These are phyloP conservation scores for Antitype chi DNA, from an alignment of 2,888 invertebrate species.

Conservation along the genomic window DNA sequence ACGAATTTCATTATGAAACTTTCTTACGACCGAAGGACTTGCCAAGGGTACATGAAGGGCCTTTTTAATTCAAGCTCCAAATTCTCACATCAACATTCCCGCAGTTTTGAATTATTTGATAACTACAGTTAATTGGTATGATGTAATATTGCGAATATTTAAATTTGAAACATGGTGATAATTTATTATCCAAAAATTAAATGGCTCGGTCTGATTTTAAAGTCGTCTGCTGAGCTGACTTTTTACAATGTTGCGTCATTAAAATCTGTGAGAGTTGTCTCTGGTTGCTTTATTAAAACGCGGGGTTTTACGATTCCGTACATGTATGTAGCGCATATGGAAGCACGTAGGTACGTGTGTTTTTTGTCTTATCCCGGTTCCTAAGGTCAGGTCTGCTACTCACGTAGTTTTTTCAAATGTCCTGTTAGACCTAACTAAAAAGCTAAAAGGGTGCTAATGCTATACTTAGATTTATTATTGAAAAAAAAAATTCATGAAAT, in stretches of 20 bases:
- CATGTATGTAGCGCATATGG: background rate
- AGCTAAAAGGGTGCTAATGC: no score
- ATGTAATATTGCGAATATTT: slow-evolving; percentile 39
- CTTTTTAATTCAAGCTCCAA: slow-evolving; percentile 25
- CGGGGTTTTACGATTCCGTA: slow-evolving; percentile 10
- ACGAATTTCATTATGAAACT: slow-evolving; percentile 39
- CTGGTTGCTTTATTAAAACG: slow-evolving; percentile 19
- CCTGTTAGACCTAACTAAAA: background rate
- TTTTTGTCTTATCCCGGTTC: slow-evolving; percentile 7
- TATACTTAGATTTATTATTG: background rate
- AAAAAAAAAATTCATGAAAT: background rate
- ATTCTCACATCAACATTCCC: slow-evolving; percentile 13
- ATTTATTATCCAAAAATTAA: slow-evolving; percentile 17
- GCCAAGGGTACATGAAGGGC: slow-evolving; percentile 39
- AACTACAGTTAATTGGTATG: slow-evolving; percentile 32
- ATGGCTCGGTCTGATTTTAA: slow-evolving; percentile 11
- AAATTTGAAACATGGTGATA: slow-evolving; percentile 8
- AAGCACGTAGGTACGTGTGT: background rate
- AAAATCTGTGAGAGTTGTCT: slow-evolving; percentile 28
- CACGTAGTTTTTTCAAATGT: background rate
- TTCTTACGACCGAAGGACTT: slow-evolving; percentile 37
- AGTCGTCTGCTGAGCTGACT: slow-evolving; percentile 33
- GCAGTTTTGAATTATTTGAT: slow-evolving; percentile 19
- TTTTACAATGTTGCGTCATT: slow-evolving; percentile 44
- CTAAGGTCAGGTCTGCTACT: background rate